These are phyloP conservation scores for Hydrolagus colliei DNA, from an alignment of 2,797 vertebrate species.

Conservation along the genomic window DNA sequence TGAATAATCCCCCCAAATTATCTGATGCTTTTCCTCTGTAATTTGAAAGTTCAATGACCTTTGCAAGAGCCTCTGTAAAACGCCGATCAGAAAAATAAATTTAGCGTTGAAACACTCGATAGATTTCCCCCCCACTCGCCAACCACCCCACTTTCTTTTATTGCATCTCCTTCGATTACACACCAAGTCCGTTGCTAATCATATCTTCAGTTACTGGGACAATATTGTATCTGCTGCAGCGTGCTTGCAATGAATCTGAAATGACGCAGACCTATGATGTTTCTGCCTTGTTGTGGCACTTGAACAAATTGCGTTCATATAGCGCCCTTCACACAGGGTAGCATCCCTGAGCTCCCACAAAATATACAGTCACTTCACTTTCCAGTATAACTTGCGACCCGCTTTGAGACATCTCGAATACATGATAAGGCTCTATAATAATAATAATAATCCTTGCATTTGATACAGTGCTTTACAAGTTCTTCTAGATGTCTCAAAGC, in stretches of 20 bases:
- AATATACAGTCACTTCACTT: too few relatives aligned
- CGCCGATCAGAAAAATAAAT: background rate
- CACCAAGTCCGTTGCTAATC: background rate
- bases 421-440: too few relatives aligned
- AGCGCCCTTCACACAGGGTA: too few relatives aligned
- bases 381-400: too few relatives aligned
- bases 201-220: background rate
- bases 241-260: background rate
- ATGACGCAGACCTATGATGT: background rate
- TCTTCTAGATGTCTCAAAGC: too few relatives aligned
- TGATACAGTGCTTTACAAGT: too few relatives aligned
- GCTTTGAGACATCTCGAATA: too few relatives aligned
- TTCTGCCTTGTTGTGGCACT: background rate
- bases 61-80: background rate
- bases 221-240: background rate
- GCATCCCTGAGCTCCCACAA: too few relatives aligned
- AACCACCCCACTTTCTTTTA: background rate
- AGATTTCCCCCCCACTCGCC: too few relatives aligned
- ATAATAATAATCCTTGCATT: too few relatives aligned
- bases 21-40: background rate
- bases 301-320: too few relatives aligned
- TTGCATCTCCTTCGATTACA: background rate
- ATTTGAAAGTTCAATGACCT: background rate
- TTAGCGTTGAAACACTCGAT: background rate
- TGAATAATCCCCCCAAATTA: conserved; percentile 22